phyloP scores from a whole-genome alignment of 2,113 vertebrate genomes.

The Carassius carassius region DNA sequence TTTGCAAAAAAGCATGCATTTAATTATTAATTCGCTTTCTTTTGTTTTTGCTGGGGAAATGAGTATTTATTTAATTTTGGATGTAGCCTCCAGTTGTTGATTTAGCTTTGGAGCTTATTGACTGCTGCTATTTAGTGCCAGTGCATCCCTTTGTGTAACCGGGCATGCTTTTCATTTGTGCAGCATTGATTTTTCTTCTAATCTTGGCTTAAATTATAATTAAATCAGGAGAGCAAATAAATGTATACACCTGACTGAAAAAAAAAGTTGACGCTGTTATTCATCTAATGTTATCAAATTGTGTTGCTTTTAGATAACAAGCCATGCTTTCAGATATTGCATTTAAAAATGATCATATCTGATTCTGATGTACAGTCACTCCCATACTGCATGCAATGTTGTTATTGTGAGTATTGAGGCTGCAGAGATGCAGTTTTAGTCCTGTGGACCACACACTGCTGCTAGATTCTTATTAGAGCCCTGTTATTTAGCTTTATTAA shows the following conservation, averaged over 20 bases:
- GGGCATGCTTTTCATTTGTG: constrained; percentile 19
- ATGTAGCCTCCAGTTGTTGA: neutral
- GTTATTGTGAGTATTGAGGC: neutral
- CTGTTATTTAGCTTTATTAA: constrained; percentile 62
- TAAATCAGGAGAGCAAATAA: constrained; percentile 8
- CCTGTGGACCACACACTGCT: constrained; percentile 18
- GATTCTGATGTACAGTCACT: neutral
- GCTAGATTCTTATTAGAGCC: constrained; percentile 59
- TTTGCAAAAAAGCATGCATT: neutral
- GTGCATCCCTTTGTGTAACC: neutral
- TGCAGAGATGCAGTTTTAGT: constrained; percentile 53
- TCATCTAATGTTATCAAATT: neutral
- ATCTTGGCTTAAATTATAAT: constrained; percentile 27
- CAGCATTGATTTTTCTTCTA: constrained; percentile 14
- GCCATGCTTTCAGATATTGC: neutral
- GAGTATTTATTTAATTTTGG: constrained; percentile 18
- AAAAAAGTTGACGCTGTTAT: neutral
- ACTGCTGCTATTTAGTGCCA: neutral
- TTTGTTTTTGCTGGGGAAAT: constrained; percentile 21
- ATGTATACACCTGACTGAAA: constrained; percentile 24
- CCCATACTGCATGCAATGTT: neutral
- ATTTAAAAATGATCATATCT: constrained; percentile 1
- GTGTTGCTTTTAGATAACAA: constrained; percentile 1
- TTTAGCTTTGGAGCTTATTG: neutral
- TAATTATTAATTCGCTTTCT: constrained; percentile 5